Evolutionary conservation across 1,140 invertebrate species (phyloP).

Genomic region (Tetramorium simillimum): DNA sequence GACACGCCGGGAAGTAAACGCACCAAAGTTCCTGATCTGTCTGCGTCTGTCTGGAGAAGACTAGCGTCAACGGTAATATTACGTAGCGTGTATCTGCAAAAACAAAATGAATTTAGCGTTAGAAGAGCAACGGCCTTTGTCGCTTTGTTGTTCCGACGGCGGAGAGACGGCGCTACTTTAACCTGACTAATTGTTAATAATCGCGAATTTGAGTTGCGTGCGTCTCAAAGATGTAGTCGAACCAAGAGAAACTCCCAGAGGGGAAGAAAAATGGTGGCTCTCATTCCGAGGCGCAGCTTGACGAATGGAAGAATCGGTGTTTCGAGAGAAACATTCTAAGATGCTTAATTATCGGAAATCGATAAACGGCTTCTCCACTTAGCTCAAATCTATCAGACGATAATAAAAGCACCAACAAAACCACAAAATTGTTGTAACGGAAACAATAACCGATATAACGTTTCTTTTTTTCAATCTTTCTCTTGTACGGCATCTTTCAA

Average conservation of each 20-base stretch:
- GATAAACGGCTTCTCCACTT: conserved; percentile 22
- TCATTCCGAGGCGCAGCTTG: not conserved
- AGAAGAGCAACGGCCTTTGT: not conserved
- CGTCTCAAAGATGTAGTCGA: not conserved
- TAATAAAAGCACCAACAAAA: conserved; percentile 26
- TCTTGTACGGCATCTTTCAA: not conserved
- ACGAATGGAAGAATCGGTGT: conserved; percentile 41
- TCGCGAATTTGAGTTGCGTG: conserved; percentile 13
- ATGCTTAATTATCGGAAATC: conserved; percentile 56
- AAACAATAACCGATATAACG: conserved; percentile 23
- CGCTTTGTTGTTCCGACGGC: not conserved
- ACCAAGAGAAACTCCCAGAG: not conserved
- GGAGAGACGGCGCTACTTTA: not conserved
- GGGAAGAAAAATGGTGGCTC: not conserved
- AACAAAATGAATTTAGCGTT: conserved; percentile 2
- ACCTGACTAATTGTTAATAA: conserved; percentile 10
- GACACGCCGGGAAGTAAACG: not conserved
- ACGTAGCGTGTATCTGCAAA: not conserved
- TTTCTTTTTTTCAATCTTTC: not conserved
- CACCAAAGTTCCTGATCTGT: conserved; percentile 3
- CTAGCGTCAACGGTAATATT: conserved; percentile 25
- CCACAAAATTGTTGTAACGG: not conserved
- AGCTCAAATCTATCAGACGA: conserved; percentile 25
- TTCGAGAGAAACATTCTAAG: conserved; percentile 13
- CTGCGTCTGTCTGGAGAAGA: not conserved